Evolutionary conservation across 2,888 invertebrate species (phyloP).

Genomic region (Andrena hattorfiana): DNA sequence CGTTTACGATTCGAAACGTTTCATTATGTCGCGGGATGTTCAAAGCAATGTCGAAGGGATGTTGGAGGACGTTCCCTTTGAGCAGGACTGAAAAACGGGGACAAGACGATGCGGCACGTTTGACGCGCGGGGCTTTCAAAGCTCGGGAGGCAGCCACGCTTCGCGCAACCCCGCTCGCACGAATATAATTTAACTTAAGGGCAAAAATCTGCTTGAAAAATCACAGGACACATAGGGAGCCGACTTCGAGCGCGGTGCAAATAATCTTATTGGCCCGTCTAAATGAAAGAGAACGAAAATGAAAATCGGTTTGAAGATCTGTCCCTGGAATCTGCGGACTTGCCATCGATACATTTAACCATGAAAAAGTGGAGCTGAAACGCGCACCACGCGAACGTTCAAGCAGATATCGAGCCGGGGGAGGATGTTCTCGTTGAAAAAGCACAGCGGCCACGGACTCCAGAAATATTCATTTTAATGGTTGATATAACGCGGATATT

Average conservation of each 20-base stretch:
- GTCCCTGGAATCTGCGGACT: background rate
- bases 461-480: conserved; percentile 80
- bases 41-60: background rate
- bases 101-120: conserved; percentile 7
- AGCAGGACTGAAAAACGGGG: conserved; percentile 9
- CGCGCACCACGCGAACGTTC: background rate
- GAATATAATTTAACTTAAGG: conserved; percentile 37
- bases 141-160: conserved; percentile 23
- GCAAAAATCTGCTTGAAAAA: conserved; percentile 42
- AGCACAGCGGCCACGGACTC: conserved; percentile 63
- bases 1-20: background rate
- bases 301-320: background rate
- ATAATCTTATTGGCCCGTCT: conserved; percentile 17
- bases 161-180: background rate
- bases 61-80: background rate
- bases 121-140: conserved; percentile 30
- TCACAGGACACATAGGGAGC: conserved; percentile 26
- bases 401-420: conserved; percentile 1
- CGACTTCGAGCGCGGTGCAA: conserved; percentile 1
- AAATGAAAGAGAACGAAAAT: background rate
- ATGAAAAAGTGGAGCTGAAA: conserved; percentile 29
- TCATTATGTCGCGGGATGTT: background rate
- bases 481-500: conserved; percentile 78
- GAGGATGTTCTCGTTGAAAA: background rate
- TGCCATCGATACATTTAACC: background rate